Base-by-base conservation (phyloP, 2,888 invertebrate genomes). In the Panzeria rudis region DNA sequence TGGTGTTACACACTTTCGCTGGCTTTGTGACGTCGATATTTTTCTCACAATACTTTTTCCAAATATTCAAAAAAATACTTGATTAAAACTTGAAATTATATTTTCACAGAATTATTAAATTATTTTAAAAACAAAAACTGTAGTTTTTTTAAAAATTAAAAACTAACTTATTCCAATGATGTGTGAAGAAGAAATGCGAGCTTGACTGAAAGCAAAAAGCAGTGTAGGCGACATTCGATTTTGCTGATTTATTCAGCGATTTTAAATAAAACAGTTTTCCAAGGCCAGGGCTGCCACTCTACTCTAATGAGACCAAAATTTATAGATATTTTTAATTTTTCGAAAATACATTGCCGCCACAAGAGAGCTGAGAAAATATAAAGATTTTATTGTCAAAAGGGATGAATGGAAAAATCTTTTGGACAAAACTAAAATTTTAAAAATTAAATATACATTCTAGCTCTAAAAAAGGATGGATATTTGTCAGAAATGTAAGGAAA, bases 151-250 rank as follows among this genome's bases (percentile, higher is more conserved):
- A 20, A 32, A 73, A 73, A 56, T 17, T 38, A 52, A 73, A 78
- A 73, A 54, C 25, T 73, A 80, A 84, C 76, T 76, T 77, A 72
- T 66, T 80, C n/a, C 56, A 66, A 77, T 62, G 83, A 83, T 47
- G 73, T 73, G 23, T 35, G 54, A 83, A 79, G 61, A 69, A 79
- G 79, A 68, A 79, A 83, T 83, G 83, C 79, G 73, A 83, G 79
- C 59, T 73, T 79, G 35, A 25, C 6, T 59, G 62, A 71, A 50
- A 41, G 38, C 25, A 23, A 54, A 71, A 50, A 41, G 38, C n/a
- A 23, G 72, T 52, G 41, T n/a, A 59, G 56, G 3, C 23, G 41
- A 32, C 41, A n/a, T 29, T 25, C 64, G 52, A n/a, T 15, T 44
- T 50, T 50, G 3, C 3, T 41, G 15, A 20, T 44, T 5, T 59